Base-by-base conservation (phyloP, 2,888 invertebrate species). In the Pheosia gnoma region DNA sequence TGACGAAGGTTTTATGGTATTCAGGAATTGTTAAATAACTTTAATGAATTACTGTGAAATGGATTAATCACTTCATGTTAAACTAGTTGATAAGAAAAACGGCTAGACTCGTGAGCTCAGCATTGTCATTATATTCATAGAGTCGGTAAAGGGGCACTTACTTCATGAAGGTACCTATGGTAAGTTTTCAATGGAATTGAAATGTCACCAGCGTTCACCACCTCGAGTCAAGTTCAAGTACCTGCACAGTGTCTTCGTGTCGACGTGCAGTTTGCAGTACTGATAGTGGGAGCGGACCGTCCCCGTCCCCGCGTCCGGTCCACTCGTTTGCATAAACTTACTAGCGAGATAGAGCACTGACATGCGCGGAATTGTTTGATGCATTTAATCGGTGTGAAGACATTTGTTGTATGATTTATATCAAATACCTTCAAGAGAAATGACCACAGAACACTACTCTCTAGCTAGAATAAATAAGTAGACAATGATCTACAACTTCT, bases 141-240 rank as follows among this genome's bases (percentile, higher is more conserved):
- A 25, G 25, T 25, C 25, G 41, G 41, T 41, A 41, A 41, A 7
- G 41, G 41, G 6, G 41, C 5, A 41, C 41, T 7, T 41, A 7
- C 8, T 41, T 5, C 41, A 45, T 11, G 7, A 43, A 47, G 11
- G 3, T 3, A 11, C 11, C 4, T n/a, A 47, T 47, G n/a, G 45
- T 7, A 8, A 41, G 5, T 11, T 0, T 4, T 9, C 5, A 47
- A 47, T 47, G n/a, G 47, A 7, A 41, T 11, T 59, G 68, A 71
- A 76, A 75, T 75, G 78, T 78, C 73, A 72, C 51, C 59, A 59
- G 75, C 72, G 75, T 77, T 84, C 84, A 83, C 70, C 71, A 79
- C 68, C 79, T 77, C 75, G 63, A 80, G 85, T 87, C 88, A 89
- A 91, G 91, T 91, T 91, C 91, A 92, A 90, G 88, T 88, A 88